phyloP scores from a whole-genome alignment of 2,888 invertebrate species.

The Folsomia manolachei region DNA sequence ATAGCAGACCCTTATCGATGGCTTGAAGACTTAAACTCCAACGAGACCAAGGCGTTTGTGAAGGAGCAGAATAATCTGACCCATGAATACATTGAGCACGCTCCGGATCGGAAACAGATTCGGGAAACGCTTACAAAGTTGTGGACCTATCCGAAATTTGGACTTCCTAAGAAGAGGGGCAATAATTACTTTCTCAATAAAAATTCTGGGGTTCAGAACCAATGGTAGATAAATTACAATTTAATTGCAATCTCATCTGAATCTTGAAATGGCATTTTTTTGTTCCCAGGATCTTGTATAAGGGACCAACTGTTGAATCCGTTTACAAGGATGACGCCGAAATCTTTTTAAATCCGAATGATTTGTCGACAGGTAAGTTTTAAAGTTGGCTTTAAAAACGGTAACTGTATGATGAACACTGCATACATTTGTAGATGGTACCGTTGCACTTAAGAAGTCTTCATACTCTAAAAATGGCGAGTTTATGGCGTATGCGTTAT shows the following conservation, averaged over 20 bases:
- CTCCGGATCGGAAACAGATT: slow-evolving; percentile 69
- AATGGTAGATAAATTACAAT: slow-evolving; percentile 63
- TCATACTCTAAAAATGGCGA: slow-evolving; percentile 86
- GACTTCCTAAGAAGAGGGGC: slow-evolving; percentile 79
- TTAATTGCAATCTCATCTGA: background rate
- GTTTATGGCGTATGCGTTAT: slow-evolving; percentile 85
- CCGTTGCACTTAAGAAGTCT: slow-evolving; percentile 71
- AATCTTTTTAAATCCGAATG: slow-evolving; percentile 79
- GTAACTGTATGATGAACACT: no score
- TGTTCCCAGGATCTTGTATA: background rate
- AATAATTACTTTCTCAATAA: slow-evolving; percentile 83
- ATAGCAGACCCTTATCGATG: slow-evolving; percentile 88
- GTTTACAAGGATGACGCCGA: background rate
- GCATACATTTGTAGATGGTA: no score
- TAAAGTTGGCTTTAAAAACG: no score
- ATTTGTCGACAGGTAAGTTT: slow-evolving; percentile 74
- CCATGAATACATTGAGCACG: slow-evolving; percentile 74
- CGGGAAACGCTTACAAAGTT: slow-evolving; percentile 77
- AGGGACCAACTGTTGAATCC: slow-evolving; percentile 20
- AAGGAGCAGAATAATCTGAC: slow-evolving; percentile 87
- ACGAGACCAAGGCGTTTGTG: slow-evolving; percentile 86
- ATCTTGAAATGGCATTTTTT: background rate
- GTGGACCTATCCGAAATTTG: slow-evolving; percentile 96
- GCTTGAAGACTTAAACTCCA: slow-evolving; percentile 91
- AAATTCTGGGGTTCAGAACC: slow-evolving; percentile 95